Conservation (phyloP, 2,888 invertebrate genomes). For the Rotaria sp. region DNA sequence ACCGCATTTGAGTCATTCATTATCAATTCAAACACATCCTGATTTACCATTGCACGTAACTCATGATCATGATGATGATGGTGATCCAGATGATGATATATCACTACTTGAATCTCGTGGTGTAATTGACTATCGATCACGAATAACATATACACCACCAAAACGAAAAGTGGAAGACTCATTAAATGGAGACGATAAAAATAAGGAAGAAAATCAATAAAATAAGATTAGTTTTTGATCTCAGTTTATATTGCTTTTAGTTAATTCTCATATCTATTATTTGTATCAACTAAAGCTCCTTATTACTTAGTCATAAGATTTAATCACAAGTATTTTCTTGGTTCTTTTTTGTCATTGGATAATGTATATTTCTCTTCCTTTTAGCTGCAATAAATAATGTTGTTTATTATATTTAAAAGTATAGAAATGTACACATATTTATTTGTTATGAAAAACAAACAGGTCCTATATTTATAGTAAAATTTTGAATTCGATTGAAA, state of each 20-base stretch:
- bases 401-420: not conserved
- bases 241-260: not conserved
- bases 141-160: not conserved
- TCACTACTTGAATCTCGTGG: not conserved
- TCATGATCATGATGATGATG: slow-evolving; percentile 27
- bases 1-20: not conserved
- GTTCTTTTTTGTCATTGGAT: not conserved
- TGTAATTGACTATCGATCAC: not conserved
- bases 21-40: not conserved
- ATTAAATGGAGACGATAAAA: not conserved
- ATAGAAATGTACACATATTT: not conserved
- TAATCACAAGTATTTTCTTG: not conserved
- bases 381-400: not conserved
- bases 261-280: not conserved
- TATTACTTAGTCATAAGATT: not conserved
- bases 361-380: not conserved
- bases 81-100: not conserved
- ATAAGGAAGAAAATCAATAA: not conserved
- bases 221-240: not conserved
- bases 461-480: not conserved
- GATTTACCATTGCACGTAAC: not conserved
- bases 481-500: not conserved
- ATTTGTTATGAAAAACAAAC: not conserved
- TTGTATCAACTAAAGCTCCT: not conserved
- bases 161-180: not conserved